Evolutionary conservation across 1,140 invertebrate genomes (phyloP).

Genomic region (Venustaconcha ellipsiformis): DNA sequence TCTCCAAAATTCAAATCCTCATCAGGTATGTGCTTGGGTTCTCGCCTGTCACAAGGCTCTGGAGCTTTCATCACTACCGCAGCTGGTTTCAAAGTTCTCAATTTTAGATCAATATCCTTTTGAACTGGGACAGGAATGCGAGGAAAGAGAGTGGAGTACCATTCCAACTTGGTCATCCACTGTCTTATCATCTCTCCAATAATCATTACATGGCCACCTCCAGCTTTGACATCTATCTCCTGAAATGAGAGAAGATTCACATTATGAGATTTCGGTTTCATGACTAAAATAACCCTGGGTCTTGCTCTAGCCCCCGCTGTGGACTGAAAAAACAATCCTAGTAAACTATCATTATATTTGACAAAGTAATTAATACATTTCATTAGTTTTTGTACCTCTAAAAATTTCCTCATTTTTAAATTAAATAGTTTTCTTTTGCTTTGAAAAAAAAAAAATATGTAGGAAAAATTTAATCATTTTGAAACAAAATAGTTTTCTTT

Average conservation of each 20-base stretch:
- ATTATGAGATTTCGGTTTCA: not conserved
- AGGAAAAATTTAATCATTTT: no score
- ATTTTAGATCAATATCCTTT: slow-evolving; percentile 71
- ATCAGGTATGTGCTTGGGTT: slow-evolving; percentile 68
- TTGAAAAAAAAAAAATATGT: no score
- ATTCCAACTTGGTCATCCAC: slow-evolving; percentile 94
- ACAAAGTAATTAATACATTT: no score
- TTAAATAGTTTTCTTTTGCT: no score
- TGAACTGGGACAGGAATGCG: slow-evolving; percentile 99
- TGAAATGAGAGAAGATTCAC: slow-evolving; percentile 56
- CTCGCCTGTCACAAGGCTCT: slow-evolving; percentile 2
- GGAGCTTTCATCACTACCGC: slow-evolving; percentile 1
- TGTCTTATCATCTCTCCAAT: slow-evolving; percentile 95
- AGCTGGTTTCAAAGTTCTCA: slow-evolving; percentile 41
- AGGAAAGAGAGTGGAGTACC: slow-evolving; percentile 96
- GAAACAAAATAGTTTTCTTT: no score
- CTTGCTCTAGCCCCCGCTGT: slow-evolving; percentile 50
- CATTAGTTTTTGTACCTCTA: no score
- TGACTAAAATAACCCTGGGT: slow-evolving; percentile 15
- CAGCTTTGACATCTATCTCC: slow-evolving; percentile 97
- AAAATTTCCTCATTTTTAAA: no score
- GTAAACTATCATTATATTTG: no score
- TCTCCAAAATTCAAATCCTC: slow-evolving; percentile 72
- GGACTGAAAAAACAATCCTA: no score
- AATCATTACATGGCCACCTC: slow-evolving; percentile 92